Evolutionary conservation across 2,888 invertebrate species (phyloP), one percentile per base, ranked within the genome.

Genomic region (Cosmia trapezina): DNA sequence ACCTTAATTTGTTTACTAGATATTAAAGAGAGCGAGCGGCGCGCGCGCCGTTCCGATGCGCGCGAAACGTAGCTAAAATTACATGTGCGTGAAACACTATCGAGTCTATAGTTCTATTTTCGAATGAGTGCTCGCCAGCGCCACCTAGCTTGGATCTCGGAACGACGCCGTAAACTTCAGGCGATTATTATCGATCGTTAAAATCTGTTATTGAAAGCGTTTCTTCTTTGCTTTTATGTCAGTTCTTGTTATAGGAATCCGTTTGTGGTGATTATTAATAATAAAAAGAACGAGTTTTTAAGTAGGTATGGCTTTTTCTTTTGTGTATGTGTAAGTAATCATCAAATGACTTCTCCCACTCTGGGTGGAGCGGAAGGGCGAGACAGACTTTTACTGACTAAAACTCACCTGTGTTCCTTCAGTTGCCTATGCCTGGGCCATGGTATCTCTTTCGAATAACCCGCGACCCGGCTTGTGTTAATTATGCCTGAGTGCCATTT

Each of bases 51-150:
- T 68, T 64, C 80, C 66, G 86, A 76, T 84, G 78, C 86, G 86
- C 87, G 81, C 76, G 81, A 64, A 67, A 72, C 65, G 64, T 57
- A 64, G 86, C 92, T 92, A 92, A 89, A 90, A 86, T 90, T 92
- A 92, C 85, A 87, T 87, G 75, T 83, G 78, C 79, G 73, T 83
- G 83, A 81, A 85, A 80, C 78, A 73, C 76, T 80, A 83, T 80
- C 83, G 79, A 84, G 57, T 67, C 51, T 60, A 59, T 49, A 47
- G 81, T 67, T 85, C 86, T 86, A 86, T 86, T 86, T 86, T 87
- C 33, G 85, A 83, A 49, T 51, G 41, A 37, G 17, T 37, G 60
- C 56, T 43, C 65, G 7, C 6, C 51, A 70, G 74, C 83, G 87
- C 85, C 81, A 72, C 72, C 85, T 83, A 56, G 61, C 51, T 74